Percentiles rank a stretch among this genome's conserved stretches.
Conservation (phyloP, 2,113 vertebrate genomes). For the Sorex fumeus region DNA sequence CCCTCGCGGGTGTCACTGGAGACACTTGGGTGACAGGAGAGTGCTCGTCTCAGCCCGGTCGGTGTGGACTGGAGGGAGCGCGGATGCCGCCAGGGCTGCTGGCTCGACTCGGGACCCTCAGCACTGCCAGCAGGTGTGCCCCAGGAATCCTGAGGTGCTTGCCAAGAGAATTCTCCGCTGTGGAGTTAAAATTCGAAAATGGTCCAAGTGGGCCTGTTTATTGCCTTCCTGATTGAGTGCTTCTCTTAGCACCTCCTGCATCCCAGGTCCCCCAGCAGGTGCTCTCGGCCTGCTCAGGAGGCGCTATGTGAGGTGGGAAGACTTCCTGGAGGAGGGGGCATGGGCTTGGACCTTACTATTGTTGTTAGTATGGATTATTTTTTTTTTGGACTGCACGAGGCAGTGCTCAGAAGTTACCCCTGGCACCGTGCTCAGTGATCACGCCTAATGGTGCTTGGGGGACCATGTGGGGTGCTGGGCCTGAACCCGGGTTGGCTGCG, state of each 20-base stretch:
- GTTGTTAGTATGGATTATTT: too few species aligned
- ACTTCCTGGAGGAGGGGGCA: background rate
- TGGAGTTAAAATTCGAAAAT: background rate
- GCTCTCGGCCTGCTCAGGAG: background rate
- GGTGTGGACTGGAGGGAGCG: background rate
- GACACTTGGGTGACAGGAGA: background rate
- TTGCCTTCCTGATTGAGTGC: background rate
- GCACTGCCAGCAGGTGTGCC: background rate
- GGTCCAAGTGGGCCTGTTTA: background rate
- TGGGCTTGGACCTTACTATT: too few species aligned
- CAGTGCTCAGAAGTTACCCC: too few species aligned
- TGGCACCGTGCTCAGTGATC: too few species aligned
- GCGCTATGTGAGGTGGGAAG: background rate
- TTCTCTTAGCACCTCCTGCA: background rate
- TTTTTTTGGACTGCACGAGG: too few species aligned
- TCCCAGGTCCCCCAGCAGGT: background rate
- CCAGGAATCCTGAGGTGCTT: background rate
- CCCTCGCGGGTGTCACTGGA: background rate
- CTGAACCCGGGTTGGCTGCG: too few species aligned
- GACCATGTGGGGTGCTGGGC: too few species aligned
- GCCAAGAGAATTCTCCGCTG: background rate
- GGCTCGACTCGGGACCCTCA: background rate
- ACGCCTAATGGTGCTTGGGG: too few species aligned
- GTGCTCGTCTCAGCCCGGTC: background rate
- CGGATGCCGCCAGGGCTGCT: background rate